These are phyloP conservation scores for Chionoecetes opilio DNA, from an alignment of 1,140 invertebrate species.

Conservation along the genomic window DNA sequence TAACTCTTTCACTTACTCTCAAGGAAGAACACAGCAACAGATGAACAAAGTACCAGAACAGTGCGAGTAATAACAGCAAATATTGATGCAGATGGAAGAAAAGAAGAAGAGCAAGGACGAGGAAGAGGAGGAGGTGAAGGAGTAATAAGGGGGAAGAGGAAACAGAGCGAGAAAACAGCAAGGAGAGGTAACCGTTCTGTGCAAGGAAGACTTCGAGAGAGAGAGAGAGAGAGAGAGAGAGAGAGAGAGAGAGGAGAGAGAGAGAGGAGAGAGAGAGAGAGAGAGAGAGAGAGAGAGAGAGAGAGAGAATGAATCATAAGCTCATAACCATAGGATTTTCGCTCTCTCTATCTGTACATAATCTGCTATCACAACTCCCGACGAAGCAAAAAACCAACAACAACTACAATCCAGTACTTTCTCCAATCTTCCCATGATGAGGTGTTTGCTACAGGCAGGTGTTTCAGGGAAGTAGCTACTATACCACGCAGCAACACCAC, in stretches of 20 bases:
- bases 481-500: too few relatives aligned
- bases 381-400: background rate
- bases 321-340: too few relatives aligned
- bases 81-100: background rate
- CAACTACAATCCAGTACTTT: background rate
- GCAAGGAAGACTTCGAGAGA: too few relatives aligned
- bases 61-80: too few relatives aligned
- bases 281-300: background rate
- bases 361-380: too few relatives aligned
- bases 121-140: background rate
- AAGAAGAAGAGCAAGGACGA: background rate
- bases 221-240: conserved; percentile 33
- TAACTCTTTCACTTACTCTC: too few relatives aligned
- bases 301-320: background rate
- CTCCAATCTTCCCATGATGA: background rate
- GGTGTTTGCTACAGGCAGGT: background rate
- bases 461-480: too few relatives aligned
- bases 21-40: too few relatives aligned
- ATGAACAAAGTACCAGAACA: too few relatives aligned
- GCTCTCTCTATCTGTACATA: too few relatives aligned
- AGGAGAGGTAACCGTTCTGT: background rate
- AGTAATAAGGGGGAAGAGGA: background rate
- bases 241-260: background rate
- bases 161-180: background rate
- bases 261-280: conserved; percentile 41